A percentile compares a stretch with the other conserved stretches of the same genome.
phyloP scores from a whole-genome alignment of 2,888 invertebrate species.

The Eilema depressum region DNA sequence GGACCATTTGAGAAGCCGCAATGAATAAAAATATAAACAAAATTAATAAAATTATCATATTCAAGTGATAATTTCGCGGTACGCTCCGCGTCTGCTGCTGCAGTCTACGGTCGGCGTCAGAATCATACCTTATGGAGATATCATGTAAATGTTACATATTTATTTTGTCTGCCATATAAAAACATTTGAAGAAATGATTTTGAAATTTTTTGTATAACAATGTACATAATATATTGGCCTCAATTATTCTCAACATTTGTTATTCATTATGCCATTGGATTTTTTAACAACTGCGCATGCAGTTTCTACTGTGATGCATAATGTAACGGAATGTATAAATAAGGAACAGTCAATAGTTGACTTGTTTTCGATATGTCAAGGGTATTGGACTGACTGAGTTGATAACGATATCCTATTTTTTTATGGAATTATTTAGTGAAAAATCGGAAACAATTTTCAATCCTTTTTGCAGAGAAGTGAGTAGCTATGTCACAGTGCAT shows the following conservation, averaged over 20 bases:
- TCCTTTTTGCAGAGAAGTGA: too few species aligned
- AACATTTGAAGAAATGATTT: too few species aligned
- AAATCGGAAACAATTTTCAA: background rate
- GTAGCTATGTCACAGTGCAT: too few species aligned
- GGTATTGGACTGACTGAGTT: background rate
- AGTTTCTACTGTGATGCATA: conserved; percentile 7
- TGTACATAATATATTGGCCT: background rate
- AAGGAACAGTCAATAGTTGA: background rate
- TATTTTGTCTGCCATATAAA: too few species aligned
- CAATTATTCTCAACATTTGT: background rate
- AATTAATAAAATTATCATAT: too few species aligned
- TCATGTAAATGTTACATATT: too few species aligned
- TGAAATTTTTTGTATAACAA: background rate
- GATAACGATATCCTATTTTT: background rate
- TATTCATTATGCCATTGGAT: background rate
- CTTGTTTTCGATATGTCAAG: background rate
- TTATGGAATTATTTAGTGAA: background rate
- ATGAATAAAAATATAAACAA: too few species aligned
- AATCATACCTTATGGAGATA: too few species aligned
- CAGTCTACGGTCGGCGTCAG: too few species aligned
- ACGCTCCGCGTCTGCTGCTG: too few species aligned
- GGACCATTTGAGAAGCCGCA: too few species aligned
- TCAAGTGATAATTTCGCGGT: too few species aligned
- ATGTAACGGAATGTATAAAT: conserved; percentile 7
- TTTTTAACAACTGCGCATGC: background rate